Evolutionary conservation across 2,888 invertebrate species (phyloP).

Genomic region (Cheilosia vernalis): DNA sequence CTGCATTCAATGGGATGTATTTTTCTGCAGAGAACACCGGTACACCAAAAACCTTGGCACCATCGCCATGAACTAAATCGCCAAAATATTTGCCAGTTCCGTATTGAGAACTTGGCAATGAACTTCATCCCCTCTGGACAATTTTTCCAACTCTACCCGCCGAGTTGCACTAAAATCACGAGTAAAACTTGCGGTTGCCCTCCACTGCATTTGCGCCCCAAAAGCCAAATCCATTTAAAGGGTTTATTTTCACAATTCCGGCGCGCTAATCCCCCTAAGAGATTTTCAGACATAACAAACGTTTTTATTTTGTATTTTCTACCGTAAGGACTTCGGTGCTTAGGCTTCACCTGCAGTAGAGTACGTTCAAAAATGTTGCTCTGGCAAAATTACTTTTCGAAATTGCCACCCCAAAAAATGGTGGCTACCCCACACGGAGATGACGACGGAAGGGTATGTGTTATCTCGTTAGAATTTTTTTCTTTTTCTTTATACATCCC

Average conservation of each 20-base stretch:
- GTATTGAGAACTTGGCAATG: conserved; percentile 54
- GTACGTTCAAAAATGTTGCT: conserved; percentile 37
- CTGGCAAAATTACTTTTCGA: conserved; percentile 60
- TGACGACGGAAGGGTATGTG: neutral
- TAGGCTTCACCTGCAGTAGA: conserved; percentile 37
- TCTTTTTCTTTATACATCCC: conserved; percentile 27
- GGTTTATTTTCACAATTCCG: conserved; percentile 46
- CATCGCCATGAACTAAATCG: conserved; percentile 51
- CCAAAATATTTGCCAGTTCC: neutral
- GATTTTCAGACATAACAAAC: conserved; percentile 53
- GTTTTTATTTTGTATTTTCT: conserved; percentile 26
- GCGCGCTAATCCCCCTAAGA: conserved; percentile 37
- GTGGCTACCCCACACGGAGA: neutral
- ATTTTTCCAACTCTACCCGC: neutral
- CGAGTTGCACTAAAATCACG: conserved; percentile 43
- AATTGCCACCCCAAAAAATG: conserved; percentile 53
- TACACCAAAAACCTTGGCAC: conserved; percentile 37
- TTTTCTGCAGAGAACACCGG: no score
- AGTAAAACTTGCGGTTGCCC: conserved; percentile 47
- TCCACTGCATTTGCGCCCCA: conserved; percentile 31
- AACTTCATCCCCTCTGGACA: conserved; percentile 15
- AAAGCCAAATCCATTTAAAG: conserved; percentile 56
- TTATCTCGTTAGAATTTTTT: conserved; percentile 5
- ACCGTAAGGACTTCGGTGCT: conserved; percentile 12
- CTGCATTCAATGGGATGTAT: no score